Percentiles rank a stretch among this genome's conserved stretches.
These are phyloP conservation scores for Oscheius sp. DNA, from an alignment of 2,888 invertebrate species.

Conservation along the genomic window DNA sequence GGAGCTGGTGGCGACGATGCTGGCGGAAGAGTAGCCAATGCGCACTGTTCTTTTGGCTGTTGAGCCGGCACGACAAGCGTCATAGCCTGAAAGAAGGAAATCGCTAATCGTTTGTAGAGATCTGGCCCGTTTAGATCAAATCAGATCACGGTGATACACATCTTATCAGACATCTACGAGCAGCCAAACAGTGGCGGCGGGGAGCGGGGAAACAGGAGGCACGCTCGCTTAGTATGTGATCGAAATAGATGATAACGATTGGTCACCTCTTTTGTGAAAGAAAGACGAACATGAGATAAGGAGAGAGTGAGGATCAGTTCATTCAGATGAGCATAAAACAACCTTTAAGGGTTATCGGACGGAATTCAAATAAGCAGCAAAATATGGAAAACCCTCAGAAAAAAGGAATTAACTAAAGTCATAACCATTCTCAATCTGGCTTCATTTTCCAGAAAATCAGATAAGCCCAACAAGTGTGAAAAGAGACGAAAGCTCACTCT, in stretches of 20 bases:
- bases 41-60: conserved; percentile 28
- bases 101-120: conserved; percentile 5
- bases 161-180: conserved; percentile 34
- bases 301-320: no score
- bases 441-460: no score
- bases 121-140: conserved; percentile 29
- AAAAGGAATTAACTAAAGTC: no score
- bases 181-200: no score
- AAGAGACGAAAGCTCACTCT: no score
- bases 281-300: not conserved
- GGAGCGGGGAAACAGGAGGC: conserved; percentile 21
- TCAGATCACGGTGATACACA: conserved; percentile 30
- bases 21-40: conserved; percentile 25
- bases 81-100: conserved; percentile 10
- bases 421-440: no score
- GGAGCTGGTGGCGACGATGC: conserved; percentile 12
- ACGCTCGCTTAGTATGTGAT: conserved; percentile 21
- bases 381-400: no score
- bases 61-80: conserved; percentile 27
- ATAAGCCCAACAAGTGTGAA: no score
- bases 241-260: conserved; percentile 24
- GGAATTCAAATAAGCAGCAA: no score
- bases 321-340: no score
- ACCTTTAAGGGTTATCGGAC: no score
- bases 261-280: not conserved